These are phyloP conservation scores for Origma solitaria DNA, from an alignment of 2,113 vertebrate genomes.

Conservation along the genomic window DNA sequence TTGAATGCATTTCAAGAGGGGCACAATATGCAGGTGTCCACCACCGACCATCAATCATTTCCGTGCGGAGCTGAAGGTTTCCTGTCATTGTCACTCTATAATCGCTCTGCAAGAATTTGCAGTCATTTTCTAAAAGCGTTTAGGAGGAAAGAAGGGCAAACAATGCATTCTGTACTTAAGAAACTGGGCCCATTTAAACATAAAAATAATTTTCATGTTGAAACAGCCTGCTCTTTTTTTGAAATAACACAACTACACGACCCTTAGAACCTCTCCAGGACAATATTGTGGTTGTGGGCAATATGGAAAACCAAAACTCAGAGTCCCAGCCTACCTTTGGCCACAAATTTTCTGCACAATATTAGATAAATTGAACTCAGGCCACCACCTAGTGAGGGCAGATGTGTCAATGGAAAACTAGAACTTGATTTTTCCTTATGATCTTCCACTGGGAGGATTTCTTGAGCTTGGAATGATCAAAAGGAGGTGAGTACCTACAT, in stretches of 20 bases:
- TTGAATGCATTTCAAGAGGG: neutral
- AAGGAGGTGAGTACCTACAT: neutral
- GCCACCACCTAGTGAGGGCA: neutral
- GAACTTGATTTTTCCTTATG: neutral
- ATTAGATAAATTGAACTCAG: neutral
- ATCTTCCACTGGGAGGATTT: neutral
- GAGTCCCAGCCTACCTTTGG: neutral
- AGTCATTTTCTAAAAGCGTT: neutral
- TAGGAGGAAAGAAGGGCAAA: neutral
- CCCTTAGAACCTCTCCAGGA: neutral
- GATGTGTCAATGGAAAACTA: neutral
- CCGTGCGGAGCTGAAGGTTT: neutral
- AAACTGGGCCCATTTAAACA: neutral
- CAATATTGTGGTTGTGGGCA: neutral
- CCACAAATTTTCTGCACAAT: neutral
- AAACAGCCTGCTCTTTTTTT: neutral
- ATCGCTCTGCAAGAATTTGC: neutral
- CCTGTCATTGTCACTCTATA: neutral
- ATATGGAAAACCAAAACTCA: accelerated
- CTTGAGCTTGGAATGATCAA: neutral
- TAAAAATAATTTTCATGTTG: neutral
- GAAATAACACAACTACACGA: neutral
- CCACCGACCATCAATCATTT: constrained; percentile 16
- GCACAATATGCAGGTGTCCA: neutral
- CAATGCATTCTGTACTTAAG: neutral